A percentile compares a stretch with the other conserved stretches of the same genome.
Evolutionary conservation across 2,797 vertebrate genomes (phyloP).

Genomic region (Stomatorhinus walkeri): DNA sequence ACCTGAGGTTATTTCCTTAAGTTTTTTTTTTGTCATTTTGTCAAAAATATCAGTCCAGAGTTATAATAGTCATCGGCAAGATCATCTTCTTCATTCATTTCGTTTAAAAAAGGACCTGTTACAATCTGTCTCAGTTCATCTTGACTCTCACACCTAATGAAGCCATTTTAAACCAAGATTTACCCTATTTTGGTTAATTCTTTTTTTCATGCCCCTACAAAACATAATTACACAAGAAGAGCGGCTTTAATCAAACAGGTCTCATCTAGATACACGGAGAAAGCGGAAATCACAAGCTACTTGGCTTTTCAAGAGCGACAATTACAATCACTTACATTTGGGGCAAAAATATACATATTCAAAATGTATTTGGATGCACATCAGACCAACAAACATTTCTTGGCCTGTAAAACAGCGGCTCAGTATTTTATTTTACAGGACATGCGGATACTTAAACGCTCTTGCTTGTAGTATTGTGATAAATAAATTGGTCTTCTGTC

Average conservation of each 20-base stretch:
- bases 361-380: conserved; percentile 49
- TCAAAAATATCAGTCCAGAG: not conserved
- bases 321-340: conserved; percentile 79
- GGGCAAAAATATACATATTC: conserved; percentile 70
- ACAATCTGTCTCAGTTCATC: not conserved
- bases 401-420: not conserved
- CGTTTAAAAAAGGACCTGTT: not conserved
- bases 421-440: not conserved
- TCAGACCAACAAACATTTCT: not conserved
- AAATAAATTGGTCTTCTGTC: not conserved
- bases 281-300: conserved; percentile 77
- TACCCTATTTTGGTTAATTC: not conserved
- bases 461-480: not conserved
- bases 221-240: conserved; percentile 74
- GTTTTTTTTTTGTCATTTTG: conserved; percentile 11
- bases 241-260: conserved; percentile 75
- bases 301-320: conserved; percentile 77
- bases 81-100: not conserved
- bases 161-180: conserved; percentile 10
- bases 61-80: not conserved
- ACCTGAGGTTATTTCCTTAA: not conserved
- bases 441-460: not conserved
- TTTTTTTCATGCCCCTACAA: conserved; percentile 58
- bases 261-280: conserved; percentile 73
- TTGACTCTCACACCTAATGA: not conserved